Evolutionary conservation across 2,797 vertebrate genomes (phyloP).

Genomic region (Manis crassicaudata): DNA sequence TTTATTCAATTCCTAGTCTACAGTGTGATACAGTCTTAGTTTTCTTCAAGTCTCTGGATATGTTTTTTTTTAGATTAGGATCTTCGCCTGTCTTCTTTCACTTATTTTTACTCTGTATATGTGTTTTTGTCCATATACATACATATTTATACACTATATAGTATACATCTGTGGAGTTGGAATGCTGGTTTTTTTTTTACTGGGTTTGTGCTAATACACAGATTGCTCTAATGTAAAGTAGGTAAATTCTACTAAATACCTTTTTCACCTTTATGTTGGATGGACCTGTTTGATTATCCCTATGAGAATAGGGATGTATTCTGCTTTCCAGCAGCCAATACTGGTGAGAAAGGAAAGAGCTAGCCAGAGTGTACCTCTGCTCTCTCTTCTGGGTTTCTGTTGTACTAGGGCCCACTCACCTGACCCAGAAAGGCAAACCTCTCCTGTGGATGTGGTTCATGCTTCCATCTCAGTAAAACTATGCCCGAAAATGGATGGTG

Average conservation of each 20-base stretch:
- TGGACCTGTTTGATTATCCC: neutral
- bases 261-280: neutral
- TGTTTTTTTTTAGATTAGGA: neutral
- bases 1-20: neutral
- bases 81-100: neutral
- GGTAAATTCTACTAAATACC: neutral
- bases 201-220: neutral
- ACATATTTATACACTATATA: too few relatives aligned
- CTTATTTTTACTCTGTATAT: neutral
- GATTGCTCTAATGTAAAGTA: neutral
- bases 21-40: neutral
- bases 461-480: neutral
- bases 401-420: too few relatives aligned
- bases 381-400: neutral
- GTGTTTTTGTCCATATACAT: neutral
- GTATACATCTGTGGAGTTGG: neutral
- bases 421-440: neutral
- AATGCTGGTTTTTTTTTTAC: neutral
- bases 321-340: neutral
- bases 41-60: neutral
- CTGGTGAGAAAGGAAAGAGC: neutral
- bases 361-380: accelerated
- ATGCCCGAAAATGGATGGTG: neutral
- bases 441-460: neutral
- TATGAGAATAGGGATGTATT: neutral